Percentiles rank a stretch among this genome's conserved stretches.
phyloP scores from a whole-genome alignment of 2,888 invertebrate species.

The Cylindroiulus punctatus region DNA sequence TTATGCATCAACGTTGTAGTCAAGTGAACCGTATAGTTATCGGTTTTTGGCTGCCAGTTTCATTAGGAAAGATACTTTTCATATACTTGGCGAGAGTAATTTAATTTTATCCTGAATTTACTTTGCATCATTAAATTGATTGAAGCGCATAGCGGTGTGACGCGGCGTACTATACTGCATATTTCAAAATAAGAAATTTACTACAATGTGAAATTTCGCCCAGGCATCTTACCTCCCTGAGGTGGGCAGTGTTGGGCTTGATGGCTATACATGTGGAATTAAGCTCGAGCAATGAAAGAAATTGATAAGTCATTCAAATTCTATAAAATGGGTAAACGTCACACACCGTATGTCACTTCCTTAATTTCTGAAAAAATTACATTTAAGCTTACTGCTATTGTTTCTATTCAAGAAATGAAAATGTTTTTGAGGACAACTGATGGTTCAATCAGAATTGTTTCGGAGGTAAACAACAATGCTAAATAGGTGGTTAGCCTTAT shows the following conservation, averaged over 20 bases:
- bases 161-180: background rate
- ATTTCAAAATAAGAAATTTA: conserved; percentile 39
- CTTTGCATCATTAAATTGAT: conserved; percentile 38
- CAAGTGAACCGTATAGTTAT: conserved; percentile 19
- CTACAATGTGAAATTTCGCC: background rate
- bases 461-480: conserved; percentile 26
- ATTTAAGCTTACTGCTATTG: background rate
- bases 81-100: conserved; percentile 17
- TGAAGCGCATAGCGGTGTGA: background rate
- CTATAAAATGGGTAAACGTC: too few species aligned
- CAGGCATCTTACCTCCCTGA: background rate
- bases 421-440: background rate
- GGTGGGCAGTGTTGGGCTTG: too few species aligned
- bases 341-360: too few species aligned
- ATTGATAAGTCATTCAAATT: too few species aligned
- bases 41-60: conserved; percentile 8
- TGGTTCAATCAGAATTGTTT: background rate
- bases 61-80: conserved; percentile 39
- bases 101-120: conserved; percentile 21
- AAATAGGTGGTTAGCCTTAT: conserved; percentile 13
- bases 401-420: too few species aligned
- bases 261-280: background rate
- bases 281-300: background rate
- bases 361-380: background rate
- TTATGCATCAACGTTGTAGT: conserved; percentile 37